Percentiles rank a stretch among this genome's conserved stretches.
phyloP scores from a whole-genome alignment of 2,113 vertebrate species.

The Geococcyx californianus region DNA sequence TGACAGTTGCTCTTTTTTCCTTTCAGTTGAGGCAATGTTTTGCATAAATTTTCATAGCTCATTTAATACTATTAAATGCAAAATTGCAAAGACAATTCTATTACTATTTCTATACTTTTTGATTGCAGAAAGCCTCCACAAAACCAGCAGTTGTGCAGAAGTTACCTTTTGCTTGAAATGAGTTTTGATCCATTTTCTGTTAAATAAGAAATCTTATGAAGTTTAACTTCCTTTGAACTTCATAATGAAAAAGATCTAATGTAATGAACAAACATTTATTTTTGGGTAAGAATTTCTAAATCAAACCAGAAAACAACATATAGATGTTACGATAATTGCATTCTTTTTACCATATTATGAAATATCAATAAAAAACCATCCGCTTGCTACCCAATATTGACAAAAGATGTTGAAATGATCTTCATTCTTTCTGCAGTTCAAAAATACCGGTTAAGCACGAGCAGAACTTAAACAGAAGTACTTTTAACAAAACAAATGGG shows the following conservation, averaged over 20 bases:
- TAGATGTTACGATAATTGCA: neutral
- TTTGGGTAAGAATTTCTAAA: neutral
- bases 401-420: neutral
- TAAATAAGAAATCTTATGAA: neutral
- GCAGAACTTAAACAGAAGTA: neutral
- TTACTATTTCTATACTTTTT: neutral
- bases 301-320: neutral
- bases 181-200: neutral
- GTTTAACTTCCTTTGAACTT: neutral
- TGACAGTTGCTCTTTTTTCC: neutral
- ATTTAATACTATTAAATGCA: neutral
- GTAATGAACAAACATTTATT: neutral
- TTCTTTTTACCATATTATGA: neutral
- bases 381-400: neutral
- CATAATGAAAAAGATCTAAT: neutral
- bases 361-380: fast-evolving
- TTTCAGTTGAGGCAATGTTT: neutral
- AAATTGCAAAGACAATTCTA: neutral
- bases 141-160: neutral
- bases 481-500: neutral
- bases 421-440: neutral
- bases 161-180: neutral
- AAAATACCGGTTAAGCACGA: neutral
- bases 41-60: neutral
- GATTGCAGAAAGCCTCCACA: neutral